Evolutionary conservation across 2,797 vertebrate genomes (phyloP).

Genomic region (Cossypha dichroa): DNA sequence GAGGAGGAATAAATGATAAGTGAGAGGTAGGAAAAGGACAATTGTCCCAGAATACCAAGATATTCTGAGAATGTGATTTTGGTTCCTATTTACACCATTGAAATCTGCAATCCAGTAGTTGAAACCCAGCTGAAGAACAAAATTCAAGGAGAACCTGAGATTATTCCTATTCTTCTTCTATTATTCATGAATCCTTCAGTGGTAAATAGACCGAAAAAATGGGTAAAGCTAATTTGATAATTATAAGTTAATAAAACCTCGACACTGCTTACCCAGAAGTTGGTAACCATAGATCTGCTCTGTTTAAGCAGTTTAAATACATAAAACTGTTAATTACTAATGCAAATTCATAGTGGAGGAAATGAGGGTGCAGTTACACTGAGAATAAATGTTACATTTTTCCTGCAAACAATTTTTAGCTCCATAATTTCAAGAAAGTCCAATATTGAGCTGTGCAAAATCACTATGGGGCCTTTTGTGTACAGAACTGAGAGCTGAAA

Average conservation of each 20-base stretch:
- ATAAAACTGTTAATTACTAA: not conserved
- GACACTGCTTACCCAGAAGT: not conserved
- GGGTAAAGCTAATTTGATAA: slow-evolving; percentile 18
- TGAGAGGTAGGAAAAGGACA: not conserved
- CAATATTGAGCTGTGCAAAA: not conserved
- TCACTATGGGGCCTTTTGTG: not conserved
- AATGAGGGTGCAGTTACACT: not conserved
- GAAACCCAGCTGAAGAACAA: not conserved
- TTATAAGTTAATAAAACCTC: slow-evolving; percentile 32
- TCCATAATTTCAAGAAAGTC: not conserved
- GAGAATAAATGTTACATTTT: not conserved
- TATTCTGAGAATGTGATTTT: not conserved
- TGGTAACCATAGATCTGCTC: not conserved
- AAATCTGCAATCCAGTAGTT: accelerated
- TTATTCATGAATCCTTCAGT: not conserved
- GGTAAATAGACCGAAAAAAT: not conserved
- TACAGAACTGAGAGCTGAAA: not conserved
- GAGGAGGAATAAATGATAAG: not conserved
- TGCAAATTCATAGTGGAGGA: not conserved
- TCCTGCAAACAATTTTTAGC: not conserved
- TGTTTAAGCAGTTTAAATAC: slow-evolving; percentile 9
- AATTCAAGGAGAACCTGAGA: not conserved
- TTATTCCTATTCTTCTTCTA: not conserved
- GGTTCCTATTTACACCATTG: accelerated
- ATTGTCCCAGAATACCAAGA: not conserved